Percentiles rank a stretch among this genome's conserved stretches.
phyloP scores from a whole-genome alignment of 2,888 invertebrate species.

The Frankliniella intonsa region DNA sequence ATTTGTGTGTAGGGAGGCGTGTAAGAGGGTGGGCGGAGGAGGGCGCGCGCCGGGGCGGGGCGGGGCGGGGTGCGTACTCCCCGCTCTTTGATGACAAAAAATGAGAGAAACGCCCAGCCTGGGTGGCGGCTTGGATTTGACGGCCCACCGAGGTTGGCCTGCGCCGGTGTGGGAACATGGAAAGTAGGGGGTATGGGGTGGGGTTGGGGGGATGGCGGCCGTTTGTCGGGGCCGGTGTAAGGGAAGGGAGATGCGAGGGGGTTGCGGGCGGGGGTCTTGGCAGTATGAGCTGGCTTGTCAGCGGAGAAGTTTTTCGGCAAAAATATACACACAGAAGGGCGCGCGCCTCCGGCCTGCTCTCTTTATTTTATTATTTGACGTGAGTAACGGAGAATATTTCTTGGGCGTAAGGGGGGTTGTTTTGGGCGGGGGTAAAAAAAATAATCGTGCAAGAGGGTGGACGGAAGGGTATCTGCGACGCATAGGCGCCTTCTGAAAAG shows the following conservation, averaged over 20 bases:
- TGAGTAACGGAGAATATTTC: no score
- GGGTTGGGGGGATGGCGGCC: not conserved
- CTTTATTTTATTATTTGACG: no score
- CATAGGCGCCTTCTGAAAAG: no score
- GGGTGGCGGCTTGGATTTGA: constrained; percentile 1
- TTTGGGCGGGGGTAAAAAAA: no score
- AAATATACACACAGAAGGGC: not conserved
- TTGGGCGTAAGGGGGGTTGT: not conserved
- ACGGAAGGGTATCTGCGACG: not conserved
- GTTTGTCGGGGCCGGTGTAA: not conserved
- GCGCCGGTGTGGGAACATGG: no score
- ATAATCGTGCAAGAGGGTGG: not conserved
- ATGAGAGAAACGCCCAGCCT: not conserved
- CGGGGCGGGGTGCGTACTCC: not conserved
- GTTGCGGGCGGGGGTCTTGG: not conserved
- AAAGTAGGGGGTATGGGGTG: not conserved
- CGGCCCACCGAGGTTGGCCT: not conserved
- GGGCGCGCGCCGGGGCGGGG: not conserved
- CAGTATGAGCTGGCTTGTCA: not conserved
- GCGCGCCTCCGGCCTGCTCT: not conserved
- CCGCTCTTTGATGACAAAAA: constrained; percentile 23
- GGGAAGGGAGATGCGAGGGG: not conserved
- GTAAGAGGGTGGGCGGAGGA: not conserved
- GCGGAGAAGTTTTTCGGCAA: not conserved
- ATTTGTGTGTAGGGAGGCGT: constrained; percentile 22